Percentiles rank a stretch among this genome's conserved stretches.
phyloP scores from a whole-genome alignment of 2,113 vertebrate species.

The Pterophyllum scalare region DNA sequence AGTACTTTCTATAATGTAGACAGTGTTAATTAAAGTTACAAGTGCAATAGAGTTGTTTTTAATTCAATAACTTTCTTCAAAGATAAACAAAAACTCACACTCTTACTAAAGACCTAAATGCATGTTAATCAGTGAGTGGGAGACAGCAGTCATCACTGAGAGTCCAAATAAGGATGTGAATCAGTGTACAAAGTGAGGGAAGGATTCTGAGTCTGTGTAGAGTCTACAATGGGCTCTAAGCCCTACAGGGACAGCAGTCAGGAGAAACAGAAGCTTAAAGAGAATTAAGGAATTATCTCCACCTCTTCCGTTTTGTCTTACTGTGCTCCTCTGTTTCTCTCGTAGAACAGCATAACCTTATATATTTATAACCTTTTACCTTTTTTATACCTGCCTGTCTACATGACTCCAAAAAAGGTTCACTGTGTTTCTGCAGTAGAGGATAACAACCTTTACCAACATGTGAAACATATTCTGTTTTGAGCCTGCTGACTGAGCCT shows the following conservation, averaged over 20 bases:
- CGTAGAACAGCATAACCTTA: rapidly evolving
- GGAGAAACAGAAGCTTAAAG: slow-evolving; percentile 63
- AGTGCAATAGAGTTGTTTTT: no score
- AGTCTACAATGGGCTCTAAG: background rate
- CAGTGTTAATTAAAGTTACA: no score
- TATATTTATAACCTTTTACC: background rate
- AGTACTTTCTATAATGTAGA: no score
- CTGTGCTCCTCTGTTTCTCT: background rate
- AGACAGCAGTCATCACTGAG: rapidly evolving
- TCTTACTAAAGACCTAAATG: no score
- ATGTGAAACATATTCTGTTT: background rate
- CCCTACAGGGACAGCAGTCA: background rate
- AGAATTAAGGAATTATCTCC: slow-evolving; percentile 51
- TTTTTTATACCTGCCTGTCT: background rate
- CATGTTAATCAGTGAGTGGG: no score
- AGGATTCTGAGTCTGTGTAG: background rate
- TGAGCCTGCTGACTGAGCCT: rapidly evolving
- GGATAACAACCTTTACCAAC: background rate
- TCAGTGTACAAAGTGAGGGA: background rate
- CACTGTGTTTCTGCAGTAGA: background rate
- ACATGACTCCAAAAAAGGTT: rapidly evolving
- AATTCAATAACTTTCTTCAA: no score
- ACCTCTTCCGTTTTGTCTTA: background rate
- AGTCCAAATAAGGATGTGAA: background rate
- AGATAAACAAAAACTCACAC: no score